Conservation (phyloP, 1,140 invertebrate species). For the Trichonephila clavipes region DNA sequence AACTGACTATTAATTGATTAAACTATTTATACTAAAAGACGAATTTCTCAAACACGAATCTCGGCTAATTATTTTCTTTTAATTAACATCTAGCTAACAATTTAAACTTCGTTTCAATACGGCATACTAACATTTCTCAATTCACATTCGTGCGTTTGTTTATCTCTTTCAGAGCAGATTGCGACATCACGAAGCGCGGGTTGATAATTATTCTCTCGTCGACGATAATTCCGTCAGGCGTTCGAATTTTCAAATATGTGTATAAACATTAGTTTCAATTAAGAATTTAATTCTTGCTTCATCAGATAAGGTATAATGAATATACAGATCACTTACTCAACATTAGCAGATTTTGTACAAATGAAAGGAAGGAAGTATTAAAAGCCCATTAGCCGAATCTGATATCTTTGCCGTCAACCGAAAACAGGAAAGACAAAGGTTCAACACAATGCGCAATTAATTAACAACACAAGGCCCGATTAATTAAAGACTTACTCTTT, state of each 20-base stretch:
- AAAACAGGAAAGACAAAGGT: neutral
- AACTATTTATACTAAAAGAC: no score
- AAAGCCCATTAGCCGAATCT: slow-evolving; percentile 45
- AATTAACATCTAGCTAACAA: no score
- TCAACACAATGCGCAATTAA: neutral
- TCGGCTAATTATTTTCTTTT: no score
- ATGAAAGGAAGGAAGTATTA: slow-evolving; percentile 41
- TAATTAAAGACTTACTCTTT: slow-evolving; percentile 26
- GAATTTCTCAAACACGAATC: no score
- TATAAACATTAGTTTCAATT: neutral
- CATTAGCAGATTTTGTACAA: neutral
- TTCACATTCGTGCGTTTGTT: neutral
- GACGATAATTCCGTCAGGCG: neutral
- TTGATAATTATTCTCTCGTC: neutral
- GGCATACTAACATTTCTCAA: no score
- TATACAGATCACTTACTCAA: slow-evolving; percentile 16
- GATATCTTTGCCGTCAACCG: neutral
- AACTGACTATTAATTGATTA: no score
- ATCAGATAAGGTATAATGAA: slow-evolving; percentile 15
- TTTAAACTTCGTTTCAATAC: no score
- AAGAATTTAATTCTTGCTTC: neutral
- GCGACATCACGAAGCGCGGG: neutral
- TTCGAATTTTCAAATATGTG: neutral
- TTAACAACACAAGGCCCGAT: slow-evolving; percentile 1
- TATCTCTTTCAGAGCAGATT: neutral